Conservation (phyloP, 2,113 vertebrate genomes). For the Porphyrio hochstetteri region DNA sequence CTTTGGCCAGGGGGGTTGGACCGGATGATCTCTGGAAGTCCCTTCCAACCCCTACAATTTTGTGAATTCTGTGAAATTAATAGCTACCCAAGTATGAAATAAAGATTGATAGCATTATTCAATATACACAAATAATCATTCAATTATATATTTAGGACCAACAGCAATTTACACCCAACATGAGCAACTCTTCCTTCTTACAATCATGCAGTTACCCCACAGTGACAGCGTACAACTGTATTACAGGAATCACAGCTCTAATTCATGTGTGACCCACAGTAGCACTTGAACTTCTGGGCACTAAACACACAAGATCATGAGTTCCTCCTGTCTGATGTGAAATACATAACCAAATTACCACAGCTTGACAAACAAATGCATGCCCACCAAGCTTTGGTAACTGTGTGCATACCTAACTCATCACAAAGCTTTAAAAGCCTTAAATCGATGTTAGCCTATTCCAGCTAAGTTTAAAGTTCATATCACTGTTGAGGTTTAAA, state of each 20-base stretch:
- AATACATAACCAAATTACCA: not conserved
- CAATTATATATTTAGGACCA: not conserved
- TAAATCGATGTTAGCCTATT: not conserved
- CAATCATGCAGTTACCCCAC: not conserved
- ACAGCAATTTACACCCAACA: not conserved
- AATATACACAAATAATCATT: not conserved
- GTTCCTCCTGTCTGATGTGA: not conserved
- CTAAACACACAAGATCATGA: not conserved
- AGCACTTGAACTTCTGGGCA: not conserved
- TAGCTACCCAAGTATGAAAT: not conserved
- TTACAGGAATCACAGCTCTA: not conserved
- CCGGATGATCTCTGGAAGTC: no score
- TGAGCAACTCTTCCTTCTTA: not conserved
- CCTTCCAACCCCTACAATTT: no score
- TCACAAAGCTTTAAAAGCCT: not conserved
- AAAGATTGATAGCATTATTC: not conserved
- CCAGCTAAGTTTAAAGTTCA: not conserved
- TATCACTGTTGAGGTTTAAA: not conserved
- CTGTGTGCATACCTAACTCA: not conserved
- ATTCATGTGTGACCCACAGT: not conserved
- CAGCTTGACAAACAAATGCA: not conserved
- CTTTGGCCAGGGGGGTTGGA: no score
- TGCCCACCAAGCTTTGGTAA: rapidly evolving
- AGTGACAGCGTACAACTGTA: not conserved
- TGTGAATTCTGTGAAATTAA: not conserved